These are phyloP conservation scores for Sipha maydis DNA, from an alignment of 2,888 invertebrate species.

Conservation along the genomic window DNA sequence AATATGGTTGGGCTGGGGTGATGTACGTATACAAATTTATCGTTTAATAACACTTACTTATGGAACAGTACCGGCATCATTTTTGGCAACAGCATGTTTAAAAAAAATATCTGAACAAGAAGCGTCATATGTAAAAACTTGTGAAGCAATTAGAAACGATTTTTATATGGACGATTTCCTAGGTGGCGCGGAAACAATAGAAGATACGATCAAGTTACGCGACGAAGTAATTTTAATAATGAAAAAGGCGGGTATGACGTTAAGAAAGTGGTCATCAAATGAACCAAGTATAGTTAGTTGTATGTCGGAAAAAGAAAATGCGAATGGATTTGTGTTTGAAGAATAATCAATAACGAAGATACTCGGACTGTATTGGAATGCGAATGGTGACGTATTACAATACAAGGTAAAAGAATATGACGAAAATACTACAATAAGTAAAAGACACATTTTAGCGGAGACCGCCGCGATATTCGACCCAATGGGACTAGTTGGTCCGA, in stretches of 20 bases:
- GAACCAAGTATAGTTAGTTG: too few relatives aligned
- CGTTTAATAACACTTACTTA: background rate
- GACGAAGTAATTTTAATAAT: background rate
- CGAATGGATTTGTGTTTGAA: too few relatives aligned
- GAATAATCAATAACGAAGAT: background rate
- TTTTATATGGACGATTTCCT: background rate
- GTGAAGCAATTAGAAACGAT: background rate
- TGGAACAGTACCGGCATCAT: background rate
- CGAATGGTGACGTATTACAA: background rate
- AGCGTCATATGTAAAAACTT: too few relatives aligned
- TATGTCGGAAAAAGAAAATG: too few relatives aligned
- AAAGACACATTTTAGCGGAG: too few relatives aligned
- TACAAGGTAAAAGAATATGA: background rate
- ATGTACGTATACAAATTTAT: too few relatives aligned
- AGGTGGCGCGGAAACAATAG: background rate
- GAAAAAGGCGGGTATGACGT: background rate
- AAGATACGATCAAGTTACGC: background rate
- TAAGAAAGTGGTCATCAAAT: background rate
- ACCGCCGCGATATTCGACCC: too few relatives aligned
- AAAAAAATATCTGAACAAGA: too few relatives aligned
- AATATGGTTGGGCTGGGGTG: too few relatives aligned
- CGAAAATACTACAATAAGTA: too few relatives aligned
- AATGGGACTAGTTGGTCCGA: too few relatives aligned
- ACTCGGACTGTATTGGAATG: background rate
- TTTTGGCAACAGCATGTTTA: background rate